phyloP scores from a whole-genome alignment of 2,113 vertebrate species.

The Gallinago jamesoni region DNA sequence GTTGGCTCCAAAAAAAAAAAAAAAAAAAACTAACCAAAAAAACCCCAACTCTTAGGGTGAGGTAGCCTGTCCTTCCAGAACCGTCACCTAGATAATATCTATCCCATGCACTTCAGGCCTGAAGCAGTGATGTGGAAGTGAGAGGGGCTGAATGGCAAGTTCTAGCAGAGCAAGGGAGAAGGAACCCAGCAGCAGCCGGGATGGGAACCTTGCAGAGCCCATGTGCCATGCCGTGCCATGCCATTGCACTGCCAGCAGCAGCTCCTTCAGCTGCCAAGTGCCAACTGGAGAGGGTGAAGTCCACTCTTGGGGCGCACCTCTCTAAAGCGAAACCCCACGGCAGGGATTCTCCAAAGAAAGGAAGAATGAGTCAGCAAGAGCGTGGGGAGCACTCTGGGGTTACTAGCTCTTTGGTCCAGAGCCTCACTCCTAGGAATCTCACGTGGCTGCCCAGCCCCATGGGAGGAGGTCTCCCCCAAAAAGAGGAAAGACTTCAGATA shows the following conservation, averaged over 20 bases:
- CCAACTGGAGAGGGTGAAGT: neutral
- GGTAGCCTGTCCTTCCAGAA: slow-evolving; percentile 29
- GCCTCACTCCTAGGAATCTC: neutral
- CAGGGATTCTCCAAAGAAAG: neutral
- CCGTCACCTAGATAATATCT: neutral
- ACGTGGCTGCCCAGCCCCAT: neutral
- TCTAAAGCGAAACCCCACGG: neutral
- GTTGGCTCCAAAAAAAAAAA: neutral
- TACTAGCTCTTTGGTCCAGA: neutral
- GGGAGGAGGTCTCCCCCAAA: neutral
- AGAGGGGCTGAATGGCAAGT: neutral
- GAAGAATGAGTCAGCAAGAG: neutral
- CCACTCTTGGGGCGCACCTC: neutral
- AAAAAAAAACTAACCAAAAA: no score
- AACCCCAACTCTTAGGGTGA: neutral
- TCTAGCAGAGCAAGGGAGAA: neutral
- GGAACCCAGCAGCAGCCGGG: neutral
- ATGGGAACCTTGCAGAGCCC: neutral
- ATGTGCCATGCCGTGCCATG: neutral
- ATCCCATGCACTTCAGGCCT: neutral
- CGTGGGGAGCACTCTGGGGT: neutral
- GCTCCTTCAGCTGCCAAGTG: neutral
- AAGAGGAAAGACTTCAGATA: slow-evolving; percentile 2
- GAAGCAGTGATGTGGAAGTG: neutral
- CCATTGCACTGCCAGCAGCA: accelerated